Base-by-base conservation (phyloP, 2,888 invertebrate species). In the Tenthredo amoena region DNA sequence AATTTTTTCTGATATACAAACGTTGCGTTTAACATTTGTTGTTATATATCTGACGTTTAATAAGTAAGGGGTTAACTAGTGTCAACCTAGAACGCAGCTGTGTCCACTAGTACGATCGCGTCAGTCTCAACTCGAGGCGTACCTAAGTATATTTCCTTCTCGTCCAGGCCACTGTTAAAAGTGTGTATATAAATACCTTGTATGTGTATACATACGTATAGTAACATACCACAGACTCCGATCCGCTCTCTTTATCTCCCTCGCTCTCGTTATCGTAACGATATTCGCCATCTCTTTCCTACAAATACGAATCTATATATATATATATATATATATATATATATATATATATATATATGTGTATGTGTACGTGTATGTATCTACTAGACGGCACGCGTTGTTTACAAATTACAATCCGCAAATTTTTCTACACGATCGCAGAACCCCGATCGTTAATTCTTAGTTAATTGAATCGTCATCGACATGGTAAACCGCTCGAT, bases 11-110 rank as follows among this genome's bases (percentile, higher is more conserved):
- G 26, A 26, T 26, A 26, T 12, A 31, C 62, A 7, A 62, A 62
- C 10, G 26, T 62, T 21, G 26, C 10, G 26, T 47, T 47, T 3
- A 62, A n/a, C 21, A 21, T 76, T 47, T 76, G 43, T 76, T 47
- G 43, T 5, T 55, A 79, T 55, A 71, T 71, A 83, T 83, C 68
- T 68, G 83, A 71, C 71, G 83, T 83, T 71, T 83, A 83, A 83
- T 83, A 91, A 91, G 85, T 87, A 58, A 86, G 89, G 55, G 91
- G 91, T 92, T 90, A 92, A 92, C 89, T 90, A 90, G 89, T 89
- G 92, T 92, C 90, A 92, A 92, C 87, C 21, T 34, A n/a, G 68
- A 34, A 10, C 68, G 89, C 91, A 91, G 91, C 91, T 92, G 92
- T 90, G 90, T 87, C 89, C 87, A 89, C 87, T 50, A 47, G 72